phyloP scores from a whole-genome alignment of 2,888 invertebrate species.

The Phyto melanocephala region DNA sequence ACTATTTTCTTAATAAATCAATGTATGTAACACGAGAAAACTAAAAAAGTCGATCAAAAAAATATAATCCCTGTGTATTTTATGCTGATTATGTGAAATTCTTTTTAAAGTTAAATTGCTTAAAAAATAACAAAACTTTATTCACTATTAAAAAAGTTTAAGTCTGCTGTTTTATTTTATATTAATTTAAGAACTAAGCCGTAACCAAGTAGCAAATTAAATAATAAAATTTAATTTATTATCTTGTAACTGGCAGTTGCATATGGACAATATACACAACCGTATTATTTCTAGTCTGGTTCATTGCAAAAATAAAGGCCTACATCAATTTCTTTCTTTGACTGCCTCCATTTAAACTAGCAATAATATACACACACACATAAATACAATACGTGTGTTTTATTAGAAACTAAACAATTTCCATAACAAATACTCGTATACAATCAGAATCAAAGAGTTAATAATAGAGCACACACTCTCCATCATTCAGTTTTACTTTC shows the following conservation, averaged over 20 bases:
- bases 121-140: no score
- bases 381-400: no score
- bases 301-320: neutral
- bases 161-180: no score
- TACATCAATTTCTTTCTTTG: neutral
- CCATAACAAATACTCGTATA: neutral
- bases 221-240: neutral
- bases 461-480: constrained; percentile 36
- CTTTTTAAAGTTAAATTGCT: no score
- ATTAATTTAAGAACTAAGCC: no score
- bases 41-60: no score
- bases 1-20: no score
- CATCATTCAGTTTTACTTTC: constrained; percentile 35
- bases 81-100: no score
- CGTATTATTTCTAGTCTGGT: neutral
- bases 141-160: no score
- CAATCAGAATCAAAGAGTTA: constrained; percentile 35
- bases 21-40: no score
- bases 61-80: no score
- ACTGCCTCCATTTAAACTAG: neutral
- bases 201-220: no score
- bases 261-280: neutral
- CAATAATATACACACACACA: neutral
- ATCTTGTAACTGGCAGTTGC: neutral
- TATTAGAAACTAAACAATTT: constrained; percentile 12